A percentile compares a stretch with the other conserved stretches of the same genome.
Conservation (phyloP, 2,113 vertebrate species). For the Connochaetes taurinus region DNA sequence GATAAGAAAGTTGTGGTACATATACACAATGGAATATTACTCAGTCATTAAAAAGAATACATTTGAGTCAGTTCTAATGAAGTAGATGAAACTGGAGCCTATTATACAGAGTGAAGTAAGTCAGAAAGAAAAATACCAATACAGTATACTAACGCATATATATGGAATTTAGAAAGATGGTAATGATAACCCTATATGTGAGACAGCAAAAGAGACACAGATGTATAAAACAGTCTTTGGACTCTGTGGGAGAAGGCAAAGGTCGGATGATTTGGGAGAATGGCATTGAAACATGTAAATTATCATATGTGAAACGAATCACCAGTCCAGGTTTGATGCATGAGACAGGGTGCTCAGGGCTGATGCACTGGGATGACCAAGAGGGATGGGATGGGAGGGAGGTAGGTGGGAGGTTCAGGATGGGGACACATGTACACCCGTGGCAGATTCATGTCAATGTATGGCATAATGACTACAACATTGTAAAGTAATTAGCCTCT, state of each 20-base stretch:
- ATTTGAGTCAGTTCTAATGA: not conserved
- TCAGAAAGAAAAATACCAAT: not conserved
- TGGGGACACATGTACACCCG: not conserved
- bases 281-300: not conserved
- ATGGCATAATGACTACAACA: not conserved
- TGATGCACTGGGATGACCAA: not conserved
- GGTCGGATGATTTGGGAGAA: not conserved
- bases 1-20: not conserved
- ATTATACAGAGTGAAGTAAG: not conserved
- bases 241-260: not conserved
- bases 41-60: not conserved
- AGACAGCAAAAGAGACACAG: not conserved
- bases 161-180: not conserved
- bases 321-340: not conserved
- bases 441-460: not conserved
- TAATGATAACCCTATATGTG: not conserved
- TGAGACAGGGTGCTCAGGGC: not conserved
- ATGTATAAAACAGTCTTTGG: not conserved
- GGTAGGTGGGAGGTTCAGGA: not conserved
- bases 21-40: not conserved
- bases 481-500: not conserved
- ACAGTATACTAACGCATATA: not conserved
- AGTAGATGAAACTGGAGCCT: not conserved
- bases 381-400: not conserved
- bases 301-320: not conserved